phyloP scores from a whole-genome alignment of 2,888 invertebrate genomes.

The Cordilura impudica region DNA sequence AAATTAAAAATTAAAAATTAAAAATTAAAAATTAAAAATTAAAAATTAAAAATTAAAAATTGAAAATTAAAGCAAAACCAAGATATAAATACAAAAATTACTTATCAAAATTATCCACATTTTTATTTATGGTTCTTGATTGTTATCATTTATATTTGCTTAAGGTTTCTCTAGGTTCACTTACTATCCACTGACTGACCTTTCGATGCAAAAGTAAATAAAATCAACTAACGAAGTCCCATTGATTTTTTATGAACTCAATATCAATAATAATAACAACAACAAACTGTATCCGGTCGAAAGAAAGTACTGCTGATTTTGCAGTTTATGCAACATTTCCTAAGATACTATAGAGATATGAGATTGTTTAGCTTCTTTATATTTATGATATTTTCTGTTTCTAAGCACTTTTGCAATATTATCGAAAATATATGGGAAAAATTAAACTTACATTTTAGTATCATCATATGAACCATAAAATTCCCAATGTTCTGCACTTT shows the following conservation, averaged over 20 bases:
- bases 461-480: not conserved
- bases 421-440: not conserved
- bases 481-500: not conserved
- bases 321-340: conserved; percentile 23
- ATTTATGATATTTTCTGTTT: not conserved
- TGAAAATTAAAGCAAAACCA: too few species aligned
- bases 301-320: conserved; percentile 35
- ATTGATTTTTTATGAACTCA: conserved; percentile 15
- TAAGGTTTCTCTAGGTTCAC: not conserved
- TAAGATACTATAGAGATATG: conserved; percentile 1
- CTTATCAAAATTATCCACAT: not conserved
- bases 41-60: too few species aligned
- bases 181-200: not conserved
- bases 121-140: conserved; percentile 25
- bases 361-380: not conserved
- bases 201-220: not conserved
- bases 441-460: not conserved
- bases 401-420: not conserved
- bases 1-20: too few species aligned
- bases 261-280: conserved; percentile 32
- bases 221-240: conserved; percentile 26
- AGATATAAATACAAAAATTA: too few species aligned
- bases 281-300: conserved; percentile 27
- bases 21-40: too few species aligned
- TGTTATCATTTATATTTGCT: conserved; percentile 37